Percentiles rank a stretch among this genome's conserved stretches.
phyloP scores from a whole-genome alignment of 2,888 invertebrate species.

The Rhagophthalmus giganteus region DNA sequence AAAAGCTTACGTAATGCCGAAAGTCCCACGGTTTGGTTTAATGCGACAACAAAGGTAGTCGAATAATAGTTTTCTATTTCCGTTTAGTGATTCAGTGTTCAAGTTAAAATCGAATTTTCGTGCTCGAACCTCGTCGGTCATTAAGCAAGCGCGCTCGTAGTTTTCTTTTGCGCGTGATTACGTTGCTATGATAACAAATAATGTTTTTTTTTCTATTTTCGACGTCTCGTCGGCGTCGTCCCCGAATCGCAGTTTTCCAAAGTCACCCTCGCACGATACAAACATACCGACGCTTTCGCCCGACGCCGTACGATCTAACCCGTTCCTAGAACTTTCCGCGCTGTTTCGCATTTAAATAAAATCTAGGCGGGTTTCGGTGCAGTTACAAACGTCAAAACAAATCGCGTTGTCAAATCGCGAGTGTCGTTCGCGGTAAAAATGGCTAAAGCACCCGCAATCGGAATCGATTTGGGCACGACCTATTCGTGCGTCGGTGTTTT shows the following conservation, averaged over 20 bases:
- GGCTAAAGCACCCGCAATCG: slow-evolving; percentile 65
- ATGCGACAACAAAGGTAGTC: slow-evolving; percentile 21
- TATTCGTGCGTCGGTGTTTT: slow-evolving; percentile 82
- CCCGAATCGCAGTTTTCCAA: no score
- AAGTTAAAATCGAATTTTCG: slow-evolving; percentile 11
- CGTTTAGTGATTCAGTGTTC: slow-evolving; percentile 16
- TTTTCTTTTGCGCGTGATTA: no score
- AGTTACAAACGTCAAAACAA: slow-evolving; percentile 16
- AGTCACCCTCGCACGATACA: no score
- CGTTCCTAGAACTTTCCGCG: slow-evolving; percentile 11
- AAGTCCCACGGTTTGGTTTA: no score
- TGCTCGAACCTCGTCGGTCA: not conserved
- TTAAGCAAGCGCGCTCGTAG: not conserved
- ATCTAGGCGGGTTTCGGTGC: slow-evolving; percentile 10
- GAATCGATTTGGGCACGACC: no score
- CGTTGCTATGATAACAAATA: no score
- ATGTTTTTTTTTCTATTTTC: no score
- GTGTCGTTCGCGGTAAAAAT: slow-evolving; percentile 38
- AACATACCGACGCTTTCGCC: no score
- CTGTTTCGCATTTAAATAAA: slow-evolving; percentile 12
- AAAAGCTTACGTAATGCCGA: no score
- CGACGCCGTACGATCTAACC: not conserved
- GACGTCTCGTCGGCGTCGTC: no score
- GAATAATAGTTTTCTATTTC: slow-evolving; percentile 24
- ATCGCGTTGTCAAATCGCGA: slow-evolving; percentile 12